These are phyloP conservation scores for Drosophila pseudotakahashii DNA, from an alignment of 2,888 invertebrate species.

Conservation along the genomic window DNA sequence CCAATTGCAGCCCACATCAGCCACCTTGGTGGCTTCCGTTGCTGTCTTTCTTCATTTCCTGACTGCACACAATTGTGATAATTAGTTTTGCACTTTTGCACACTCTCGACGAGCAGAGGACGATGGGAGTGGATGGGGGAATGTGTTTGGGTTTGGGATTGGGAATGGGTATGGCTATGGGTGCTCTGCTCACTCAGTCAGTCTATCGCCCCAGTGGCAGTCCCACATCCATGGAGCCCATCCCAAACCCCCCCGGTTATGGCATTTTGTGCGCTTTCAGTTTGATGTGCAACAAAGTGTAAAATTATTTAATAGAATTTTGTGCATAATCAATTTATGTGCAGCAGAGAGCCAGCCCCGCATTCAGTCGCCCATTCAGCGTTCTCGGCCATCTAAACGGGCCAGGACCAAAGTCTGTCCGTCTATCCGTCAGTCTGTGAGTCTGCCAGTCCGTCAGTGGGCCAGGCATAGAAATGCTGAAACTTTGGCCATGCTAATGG, in stretches of 20 bases:
- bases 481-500: conserved; percentile 31
- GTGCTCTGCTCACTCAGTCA: conserved; percentile 66
- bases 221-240: neutral
- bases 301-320: conserved; percentile 81
- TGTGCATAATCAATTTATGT: conserved; percentile 81
- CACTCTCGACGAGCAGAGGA: conserved; percentile 31
- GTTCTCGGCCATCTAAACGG: conserved; percentile 24
- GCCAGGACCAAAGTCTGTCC: conserved; percentile 20
- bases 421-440: conserved; percentile 10
- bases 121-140: too few species aligned
- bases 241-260: conserved; percentile 45
- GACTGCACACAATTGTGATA: conserved; percentile 78
- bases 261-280: conserved; percentile 75
- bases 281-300: conserved; percentile 80
- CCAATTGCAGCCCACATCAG: conserved; percentile 37
- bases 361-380: conserved; percentile 32
- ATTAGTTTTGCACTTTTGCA: conserved; percentile 78
- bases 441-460: conserved; percentile 25
- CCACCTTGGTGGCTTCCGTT: conserved; percentile 77
- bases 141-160: neutral
- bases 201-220: conserved; percentile 32
- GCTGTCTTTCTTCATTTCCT: conserved; percentile 80
- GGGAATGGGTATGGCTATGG: neutral
- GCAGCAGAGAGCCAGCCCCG: conserved; percentile 58
- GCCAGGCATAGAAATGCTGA: conserved; percentile 43